Conservation (phyloP, 1,140 invertebrate genomes). For the Brachionus calyciflorus region DNA sequence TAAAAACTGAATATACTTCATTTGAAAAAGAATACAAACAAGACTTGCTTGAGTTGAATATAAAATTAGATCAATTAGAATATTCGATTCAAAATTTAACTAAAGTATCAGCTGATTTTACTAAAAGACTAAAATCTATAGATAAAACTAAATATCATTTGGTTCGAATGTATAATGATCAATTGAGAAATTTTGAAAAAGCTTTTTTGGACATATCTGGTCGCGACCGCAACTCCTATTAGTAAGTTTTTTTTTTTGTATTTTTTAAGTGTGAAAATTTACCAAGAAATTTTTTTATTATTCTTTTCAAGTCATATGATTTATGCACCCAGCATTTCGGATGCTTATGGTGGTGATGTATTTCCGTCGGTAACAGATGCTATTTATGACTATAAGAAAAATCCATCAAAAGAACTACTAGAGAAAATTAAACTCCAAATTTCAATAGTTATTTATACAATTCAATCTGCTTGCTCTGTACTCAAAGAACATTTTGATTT, state of each 20-base stretch:
- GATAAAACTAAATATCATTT: neutral
- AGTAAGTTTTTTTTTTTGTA: neutral
- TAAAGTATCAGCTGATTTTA: neutral
- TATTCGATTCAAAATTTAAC: slow-evolving; percentile 19
- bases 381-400: slow-evolving; percentile 29
- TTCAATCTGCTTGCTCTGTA: slow-evolving; percentile 31
- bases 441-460: slow-evolving; percentile 37
- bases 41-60: neutral
- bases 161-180: slow-evolving; percentile 37
- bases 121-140: neutral
- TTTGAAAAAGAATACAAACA: slow-evolving; percentile 4
- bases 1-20: neutral
- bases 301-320: slow-evolving; percentile 41
- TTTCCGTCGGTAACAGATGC: slow-evolving; percentile 41
- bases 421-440: slow-evolving; percentile 30
- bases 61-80: slow-evolving; percentile 11
- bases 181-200: slow-evolving; percentile 27
- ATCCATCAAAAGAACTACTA: slow-evolving; percentile 9
- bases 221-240: neutral
- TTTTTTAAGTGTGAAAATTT: neutral
- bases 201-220: slow-evolving; percentile 30
- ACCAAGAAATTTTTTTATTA: neutral
- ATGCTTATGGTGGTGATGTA: slow-evolving; percentile 34
- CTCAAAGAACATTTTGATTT: slow-evolving; percentile 39
- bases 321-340: slow-evolving; percentile 36